phyloP scores from a whole-genome alignment of 2,113 vertebrate genomes.

The Anas platyrhynchos region DNA sequence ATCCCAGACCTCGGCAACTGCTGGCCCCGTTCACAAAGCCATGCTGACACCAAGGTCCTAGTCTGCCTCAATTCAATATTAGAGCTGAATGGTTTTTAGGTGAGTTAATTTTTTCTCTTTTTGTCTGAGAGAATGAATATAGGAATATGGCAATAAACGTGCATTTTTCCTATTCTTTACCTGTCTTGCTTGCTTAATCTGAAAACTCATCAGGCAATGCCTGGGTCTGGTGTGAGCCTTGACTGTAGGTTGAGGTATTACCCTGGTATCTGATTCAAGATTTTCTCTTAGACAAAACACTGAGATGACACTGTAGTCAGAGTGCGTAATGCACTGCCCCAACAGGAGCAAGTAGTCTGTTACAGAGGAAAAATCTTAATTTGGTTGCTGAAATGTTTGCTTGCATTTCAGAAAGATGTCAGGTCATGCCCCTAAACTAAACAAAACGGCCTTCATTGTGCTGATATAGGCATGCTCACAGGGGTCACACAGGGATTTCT shows the following conservation, averaged over 20 bases:
- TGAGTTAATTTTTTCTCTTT: background rate
- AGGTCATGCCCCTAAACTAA: background rate
- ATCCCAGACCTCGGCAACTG: background rate
- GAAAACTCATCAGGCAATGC: background rate
- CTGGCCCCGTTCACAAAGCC: background rate
- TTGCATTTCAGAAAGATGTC: background rate
- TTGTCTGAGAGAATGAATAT: background rate
- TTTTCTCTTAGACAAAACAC: background rate
- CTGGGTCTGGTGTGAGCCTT: background rate
- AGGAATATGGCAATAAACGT: background rate
- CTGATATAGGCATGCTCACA: background rate
- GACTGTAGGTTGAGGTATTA: background rate
- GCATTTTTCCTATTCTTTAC: background rate
- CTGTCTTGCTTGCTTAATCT: background rate
- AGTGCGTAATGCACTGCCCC: background rate
- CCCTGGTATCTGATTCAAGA: background rate
- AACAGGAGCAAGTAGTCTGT: background rate
- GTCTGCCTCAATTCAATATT: background rate
- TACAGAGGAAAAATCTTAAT: background rate
- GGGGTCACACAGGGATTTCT: background rate
- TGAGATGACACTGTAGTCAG: background rate
- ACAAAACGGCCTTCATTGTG: background rate
- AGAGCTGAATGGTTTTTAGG: background rate
- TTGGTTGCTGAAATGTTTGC: background rate
- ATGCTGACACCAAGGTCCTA: background rate